A percentile compares a stretch with the other conserved stretches of the same genome.
phyloP scores from a whole-genome alignment of 2,113 vertebrate species.

The Salvelinus alpinus region DNA sequence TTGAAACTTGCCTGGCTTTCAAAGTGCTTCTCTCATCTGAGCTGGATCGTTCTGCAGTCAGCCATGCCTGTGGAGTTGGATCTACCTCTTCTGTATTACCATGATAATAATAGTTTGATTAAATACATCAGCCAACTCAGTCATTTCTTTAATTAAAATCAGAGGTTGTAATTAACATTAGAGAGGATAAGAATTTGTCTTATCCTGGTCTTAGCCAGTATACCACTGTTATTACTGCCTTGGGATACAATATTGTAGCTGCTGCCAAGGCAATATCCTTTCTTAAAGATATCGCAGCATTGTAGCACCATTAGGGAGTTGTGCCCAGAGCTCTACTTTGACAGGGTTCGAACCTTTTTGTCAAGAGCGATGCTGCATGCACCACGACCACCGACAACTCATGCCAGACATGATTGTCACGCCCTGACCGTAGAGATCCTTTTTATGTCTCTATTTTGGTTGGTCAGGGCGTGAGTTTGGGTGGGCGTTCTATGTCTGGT shows the following conservation, averaged over 20 bases:
- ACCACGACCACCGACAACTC: not conserved
- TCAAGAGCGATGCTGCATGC: not conserved
- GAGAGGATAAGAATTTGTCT: not conserved
- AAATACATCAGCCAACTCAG: not conserved
- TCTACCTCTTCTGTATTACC: not conserved
- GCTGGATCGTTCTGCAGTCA: not conserved
- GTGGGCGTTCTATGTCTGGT: too few relatives aligned
- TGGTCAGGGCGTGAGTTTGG: too few relatives aligned
- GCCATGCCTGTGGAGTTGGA: not conserved
- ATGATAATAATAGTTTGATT: not conserved
- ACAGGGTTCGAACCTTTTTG: not conserved
- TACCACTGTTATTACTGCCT: not conserved
- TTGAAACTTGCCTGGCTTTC: constrained; percentile 2
- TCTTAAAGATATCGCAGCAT: not conserved
- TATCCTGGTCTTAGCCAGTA: not conserved
- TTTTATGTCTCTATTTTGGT: too few relatives aligned
- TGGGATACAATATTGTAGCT: not conserved
- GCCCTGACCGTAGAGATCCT: too few relatives aligned
- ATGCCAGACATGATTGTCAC: not conserved
- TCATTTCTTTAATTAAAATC: not conserved
- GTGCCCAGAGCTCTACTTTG: not conserved
- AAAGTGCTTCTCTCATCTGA: not conserved
- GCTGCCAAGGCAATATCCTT: not conserved
- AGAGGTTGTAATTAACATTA: not conserved
- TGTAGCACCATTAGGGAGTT: not conserved